Evolutionary conservation across 2,113 vertebrate genomes (phyloP).

Genomic region (Cariama cristata): DNA sequence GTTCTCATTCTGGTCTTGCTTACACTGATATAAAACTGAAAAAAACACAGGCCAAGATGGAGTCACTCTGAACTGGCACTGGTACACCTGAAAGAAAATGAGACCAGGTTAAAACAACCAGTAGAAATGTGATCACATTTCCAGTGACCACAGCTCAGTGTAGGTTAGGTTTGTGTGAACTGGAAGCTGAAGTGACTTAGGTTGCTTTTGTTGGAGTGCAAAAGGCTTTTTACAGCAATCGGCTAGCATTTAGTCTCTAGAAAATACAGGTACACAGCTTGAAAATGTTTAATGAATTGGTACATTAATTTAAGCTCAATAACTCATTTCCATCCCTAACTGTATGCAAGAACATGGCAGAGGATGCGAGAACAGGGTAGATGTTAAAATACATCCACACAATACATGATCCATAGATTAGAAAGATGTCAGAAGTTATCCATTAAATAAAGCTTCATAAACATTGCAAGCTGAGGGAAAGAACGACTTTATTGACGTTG

Average conservation of each 20-base stretch:
- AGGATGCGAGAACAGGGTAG: not conserved
- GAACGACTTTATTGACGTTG: constrained; percentile 43
- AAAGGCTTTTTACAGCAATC: not conserved
- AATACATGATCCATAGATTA: constrained; percentile 47
- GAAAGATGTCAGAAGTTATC: constrained; percentile 9
- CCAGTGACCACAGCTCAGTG: fast-evolving
- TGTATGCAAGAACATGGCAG: not conserved
- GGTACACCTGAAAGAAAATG: not conserved
- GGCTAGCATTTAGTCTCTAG: not conserved
- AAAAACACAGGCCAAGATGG: not conserved
- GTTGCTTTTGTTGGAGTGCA: fast-evolving
- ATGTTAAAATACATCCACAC: not conserved
- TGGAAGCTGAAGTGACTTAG: not conserved
- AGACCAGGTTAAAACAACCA: not conserved
- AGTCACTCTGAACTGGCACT: not conserved
- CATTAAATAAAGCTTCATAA: constrained; percentile 26
- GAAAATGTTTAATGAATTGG: constrained; percentile 18
- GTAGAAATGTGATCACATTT: not conserved
- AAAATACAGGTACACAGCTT: not conserved
- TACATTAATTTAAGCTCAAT: constrained; percentile 29
- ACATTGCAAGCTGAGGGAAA: constrained; percentile 34
- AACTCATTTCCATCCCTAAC: not conserved
- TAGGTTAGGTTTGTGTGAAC: not conserved
- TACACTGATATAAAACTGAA: not conserved
- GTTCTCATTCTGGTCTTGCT: not conserved